Base-by-base conservation (phyloP, 2,797 vertebrate species). In the Eupleurogrammus muticus region DNA sequence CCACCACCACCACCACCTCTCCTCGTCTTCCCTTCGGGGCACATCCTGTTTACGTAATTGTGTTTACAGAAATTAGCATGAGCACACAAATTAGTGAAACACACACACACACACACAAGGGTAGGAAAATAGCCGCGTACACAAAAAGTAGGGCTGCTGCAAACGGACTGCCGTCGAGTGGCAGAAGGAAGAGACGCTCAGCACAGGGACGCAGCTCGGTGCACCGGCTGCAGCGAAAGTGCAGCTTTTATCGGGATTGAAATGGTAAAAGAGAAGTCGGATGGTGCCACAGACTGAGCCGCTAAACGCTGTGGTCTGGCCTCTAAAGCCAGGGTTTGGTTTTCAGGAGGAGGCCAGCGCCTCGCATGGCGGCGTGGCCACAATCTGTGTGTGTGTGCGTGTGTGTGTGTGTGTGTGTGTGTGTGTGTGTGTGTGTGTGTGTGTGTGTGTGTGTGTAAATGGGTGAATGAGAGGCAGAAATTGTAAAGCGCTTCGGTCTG, bases 21-120 rank as follows among this genome's bases (percentile, higher is more conserved):
- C 4, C 51, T n/a, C 14, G 9, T 13, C 44, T n/a, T 13, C 44
- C 80, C 57, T 0, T 0, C 28, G 6, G 67, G 81, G 81, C 55
- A 28, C 36, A 56, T 77, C 48, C 60, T 84, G 77, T 87, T 88
- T 82, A 74, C 19, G 32, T 80, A 85, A 82, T 82, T 81, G 83
- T 75, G 66, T 65, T 63, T 54, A 62, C 54, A 85, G 70, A 85
- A 87, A 90, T 90, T 90, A 84, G 82, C 87, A 84, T 83, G 74
- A 72, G 73, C 73, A 66, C 66, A 79, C 59, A 85, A 86, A 90
- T 90, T 77, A 82, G 69, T 9, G 9, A 74, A 70, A 81, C 49
- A 77, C 13, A 44, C 50, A 64, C 12, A 81, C 49, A 77, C 13
- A 44, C 50, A 64, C 12, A 74, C 72, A 32, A 28, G 61, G 60